phyloP scores from a whole-genome alignment of 1,140 invertebrate species.

The Hycleus phaleratus region DNA sequence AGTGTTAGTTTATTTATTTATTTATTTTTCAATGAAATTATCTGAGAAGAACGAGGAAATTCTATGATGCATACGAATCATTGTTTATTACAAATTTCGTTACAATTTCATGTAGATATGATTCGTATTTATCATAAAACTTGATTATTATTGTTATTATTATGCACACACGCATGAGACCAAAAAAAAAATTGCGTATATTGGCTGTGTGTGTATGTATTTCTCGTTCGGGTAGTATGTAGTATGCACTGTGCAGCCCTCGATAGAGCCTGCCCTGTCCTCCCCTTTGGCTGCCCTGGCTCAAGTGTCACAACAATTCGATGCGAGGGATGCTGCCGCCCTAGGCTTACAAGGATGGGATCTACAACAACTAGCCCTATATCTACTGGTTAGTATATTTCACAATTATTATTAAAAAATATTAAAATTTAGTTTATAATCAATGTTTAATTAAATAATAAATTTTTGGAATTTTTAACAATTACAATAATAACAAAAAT shows the following conservation, averaged over 20 bases:
- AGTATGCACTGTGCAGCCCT: constrained; percentile 35
- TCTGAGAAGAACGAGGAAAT: no score
- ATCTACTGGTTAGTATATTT: constrained; percentile 56
- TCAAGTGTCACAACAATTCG: constrained; percentile 40
- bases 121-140: constrained; percentile 9
- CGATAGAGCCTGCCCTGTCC: constrained; percentile 33
- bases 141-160: constrained; percentile 4
- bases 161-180: constrained; percentile 15
- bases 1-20: not conserved
- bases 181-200: not conserved
- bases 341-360: constrained; percentile 57
- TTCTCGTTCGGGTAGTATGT: constrained; percentile 31
- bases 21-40: no score
- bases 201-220: constrained; percentile 5
- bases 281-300: constrained; percentile 39
- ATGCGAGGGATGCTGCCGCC: constrained; percentile 42
- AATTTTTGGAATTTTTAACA: not conserved
- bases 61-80: no score
- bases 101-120: not conserved
- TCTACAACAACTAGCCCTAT: constrained; percentile 64
- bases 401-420: constrained; percentile 1
- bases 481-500: not conserved
- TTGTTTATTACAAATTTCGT: not conserved
- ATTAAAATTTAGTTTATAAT: not conserved
- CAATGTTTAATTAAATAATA: not conserved